phyloP scores from a whole-genome alignment of 2,888 invertebrate genomes.

The Dugesia japonica region DNA sequence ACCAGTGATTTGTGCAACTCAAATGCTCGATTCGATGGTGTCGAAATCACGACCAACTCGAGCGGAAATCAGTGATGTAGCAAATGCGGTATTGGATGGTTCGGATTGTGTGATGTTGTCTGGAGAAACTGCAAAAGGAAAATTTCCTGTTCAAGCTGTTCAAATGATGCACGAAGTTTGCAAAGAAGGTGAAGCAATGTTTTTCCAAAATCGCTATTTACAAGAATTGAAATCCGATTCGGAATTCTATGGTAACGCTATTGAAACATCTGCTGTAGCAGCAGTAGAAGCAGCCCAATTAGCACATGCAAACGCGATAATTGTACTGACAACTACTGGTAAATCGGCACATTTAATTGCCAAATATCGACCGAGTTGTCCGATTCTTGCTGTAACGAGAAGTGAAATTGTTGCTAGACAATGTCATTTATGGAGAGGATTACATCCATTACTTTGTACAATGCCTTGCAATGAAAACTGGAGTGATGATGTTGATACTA shows the following conservation, averaged over 20 bases:
- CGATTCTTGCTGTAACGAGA: conserved; percentile 76
- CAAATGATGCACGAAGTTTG: conserved; percentile 46
- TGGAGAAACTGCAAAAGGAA: conserved; percentile 96
- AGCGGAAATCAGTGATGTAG: conserved; percentile 87
- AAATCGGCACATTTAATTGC: conserved; percentile 70
- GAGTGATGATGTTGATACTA: neutral
- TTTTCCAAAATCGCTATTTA: conserved; percentile 27
- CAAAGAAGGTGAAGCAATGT: conserved; percentile 28
- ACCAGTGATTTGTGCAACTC: conserved; percentile 89
- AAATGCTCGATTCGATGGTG: conserved; percentile 91
- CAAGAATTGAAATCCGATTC: conserved; percentile 26
- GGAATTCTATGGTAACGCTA: conserved; percentile 54
- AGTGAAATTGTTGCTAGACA: conserved; percentile 70
- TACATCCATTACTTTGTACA: conserved; percentile 66
- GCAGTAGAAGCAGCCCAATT: conserved; percentile 33
- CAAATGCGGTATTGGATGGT: conserved; percentile 87
- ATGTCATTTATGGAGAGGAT: conserved; percentile 72
- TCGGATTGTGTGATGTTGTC: conserved; percentile 96
- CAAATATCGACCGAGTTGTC: conserved; percentile 79
- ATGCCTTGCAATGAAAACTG: neutral
- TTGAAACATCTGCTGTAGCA: conserved; percentile 52
- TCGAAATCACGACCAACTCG: conserved; percentile 86
- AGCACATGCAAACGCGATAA: conserved; percentile 25
- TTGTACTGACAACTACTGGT: conserved; percentile 32
- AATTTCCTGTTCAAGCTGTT: conserved; percentile 74